Percentiles rank a stretch among this genome's conserved stretches.
Conservation (phyloP, 2,113 vertebrate species). For the Neopipo cinnamomea region DNA sequence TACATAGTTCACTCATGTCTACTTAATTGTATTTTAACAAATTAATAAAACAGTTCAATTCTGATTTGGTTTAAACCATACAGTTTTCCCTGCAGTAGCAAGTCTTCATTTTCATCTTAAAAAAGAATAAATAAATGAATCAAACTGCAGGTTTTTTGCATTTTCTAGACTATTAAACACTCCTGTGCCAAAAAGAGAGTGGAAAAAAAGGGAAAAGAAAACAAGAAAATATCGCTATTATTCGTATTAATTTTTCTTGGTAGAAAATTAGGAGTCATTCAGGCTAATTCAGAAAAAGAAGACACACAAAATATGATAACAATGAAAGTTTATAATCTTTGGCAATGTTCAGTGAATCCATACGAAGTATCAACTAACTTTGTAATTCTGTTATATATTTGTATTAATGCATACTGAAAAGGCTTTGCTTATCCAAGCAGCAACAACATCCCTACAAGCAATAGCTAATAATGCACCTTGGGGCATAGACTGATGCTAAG, state of each 20-base stretch:
- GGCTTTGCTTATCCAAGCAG: conserved; percentile 5
- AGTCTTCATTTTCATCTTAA: not conserved
- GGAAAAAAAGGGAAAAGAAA: not conserved
- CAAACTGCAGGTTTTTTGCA: not conserved
- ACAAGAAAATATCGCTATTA: not conserved
- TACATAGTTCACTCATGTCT: not conserved
- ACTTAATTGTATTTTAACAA: not conserved
- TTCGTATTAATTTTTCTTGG: not conserved
- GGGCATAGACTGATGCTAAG: not conserved
- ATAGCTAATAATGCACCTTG: not conserved
- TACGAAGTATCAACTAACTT: not conserved
- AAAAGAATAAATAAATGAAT: not conserved
- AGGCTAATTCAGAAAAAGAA: not conserved
- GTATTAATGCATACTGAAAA: conserved; percentile 24
- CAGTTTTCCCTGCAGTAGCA: not conserved
- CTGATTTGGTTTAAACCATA: not conserved
- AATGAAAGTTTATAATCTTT: not conserved
- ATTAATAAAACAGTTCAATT: not conserved
- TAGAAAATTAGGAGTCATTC: not conserved
- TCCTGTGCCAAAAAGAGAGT: not conserved
- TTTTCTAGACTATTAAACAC: not conserved
- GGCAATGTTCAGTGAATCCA: not conserved
- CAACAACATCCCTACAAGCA: not conserved
- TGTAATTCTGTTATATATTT: not conserved
- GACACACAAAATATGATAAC: not conserved